Base-by-base conservation (phyloP, 2,113 vertebrate genomes). In the Canis aureus region DNA sequence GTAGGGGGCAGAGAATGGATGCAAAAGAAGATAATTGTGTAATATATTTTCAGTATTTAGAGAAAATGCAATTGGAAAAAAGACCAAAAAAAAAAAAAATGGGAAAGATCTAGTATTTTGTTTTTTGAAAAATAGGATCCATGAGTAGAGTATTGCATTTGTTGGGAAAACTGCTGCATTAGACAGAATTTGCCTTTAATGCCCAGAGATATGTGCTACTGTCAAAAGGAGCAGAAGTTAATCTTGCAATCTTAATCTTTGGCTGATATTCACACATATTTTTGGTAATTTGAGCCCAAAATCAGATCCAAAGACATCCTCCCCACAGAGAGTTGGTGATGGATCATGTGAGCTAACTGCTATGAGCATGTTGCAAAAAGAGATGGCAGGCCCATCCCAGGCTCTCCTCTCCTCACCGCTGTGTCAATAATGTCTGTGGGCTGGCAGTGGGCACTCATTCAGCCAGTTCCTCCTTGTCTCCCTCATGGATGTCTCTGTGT, bases 341-440 rank as follows among this genome's bases (percentile, higher is more conserved):
- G 13, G 43, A 64, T 85, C 23, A 1, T 10, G 22, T 43, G 25
- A 90, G 4, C 32, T 22, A 32, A 49, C 38, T 59, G 43, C 79
- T 81, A 1, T 13, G 17, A 78, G 25, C n/a, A 2, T 35, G 59
- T 79, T 73, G 11, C 53, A 15, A 2, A n/a, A 53, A 35, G 66
- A 60, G 12, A 8, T 8, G 3, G 67, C 23, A 84, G n/a, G 29
- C 43, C 29, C 32, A 22, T 8, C 16, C 29, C 19, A 17, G 57
- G n/a, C n/a, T 19, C 62, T 17, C 13, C 83, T 49, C 67, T 55
- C 59, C 55, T 53, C 20, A 51, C 79, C 62, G 5, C 53, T 13
- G 0, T 5, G 69, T 51, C 20, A 5, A 23, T 79, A 1, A n/a
- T 10, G 7, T 23, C 19, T 20, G 0, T 2, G 4, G n/a, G 23